Evolutionary conservation across 2,888 invertebrate species (phyloP), one percentile per base, ranked within the genome.

Genomic region (Caenorhabditis uteleia): DNA sequence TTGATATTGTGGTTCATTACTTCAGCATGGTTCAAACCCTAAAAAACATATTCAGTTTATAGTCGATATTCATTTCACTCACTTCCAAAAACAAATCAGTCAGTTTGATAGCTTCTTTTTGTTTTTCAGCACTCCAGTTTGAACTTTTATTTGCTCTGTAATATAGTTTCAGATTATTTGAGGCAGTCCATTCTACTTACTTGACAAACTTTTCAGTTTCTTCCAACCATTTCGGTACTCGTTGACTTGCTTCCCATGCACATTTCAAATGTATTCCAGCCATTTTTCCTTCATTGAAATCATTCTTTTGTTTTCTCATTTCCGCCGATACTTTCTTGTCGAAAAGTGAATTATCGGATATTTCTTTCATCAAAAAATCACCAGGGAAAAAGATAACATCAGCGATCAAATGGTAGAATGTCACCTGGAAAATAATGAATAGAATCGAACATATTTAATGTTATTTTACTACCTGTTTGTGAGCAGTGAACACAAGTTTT

Each of bases 331-430:
- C 56, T 40, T 70, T 70, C 58, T 61, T 70, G 39, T 65, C 60
- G 5, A 61, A 61, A 14, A 70, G n/a, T 5, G 40, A 44, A n/a
- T 25, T 27, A 33, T 67, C 67, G 14, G 51, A 44, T 2, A 61
- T 44, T 53, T 74, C 68, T 18, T 62, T 43, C 20, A 69, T 44
- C 3, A 95, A 86, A 85, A 94, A 95, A 74, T 88, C 88, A 82
- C 90, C n/a, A 21, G 36, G 53, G 34, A 38, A 31, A 20, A 39
- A 61, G 20, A 20, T 16, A 27, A 39, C 33, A 23, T 26, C 45
- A 12, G 36, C 55, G 25, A 34, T 12, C 12, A 48, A 33, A 23
- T 40, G 18, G 14, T 49, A 56, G 5, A 26, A 2, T 21, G 90
- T 90, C 45, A 61, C 54, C 42, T 59, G 54, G 23, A 45, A 20